Evolutionary conservation across 1,140 invertebrate genomes (phyloP).

Genomic region (Conus betulinus): DNA sequence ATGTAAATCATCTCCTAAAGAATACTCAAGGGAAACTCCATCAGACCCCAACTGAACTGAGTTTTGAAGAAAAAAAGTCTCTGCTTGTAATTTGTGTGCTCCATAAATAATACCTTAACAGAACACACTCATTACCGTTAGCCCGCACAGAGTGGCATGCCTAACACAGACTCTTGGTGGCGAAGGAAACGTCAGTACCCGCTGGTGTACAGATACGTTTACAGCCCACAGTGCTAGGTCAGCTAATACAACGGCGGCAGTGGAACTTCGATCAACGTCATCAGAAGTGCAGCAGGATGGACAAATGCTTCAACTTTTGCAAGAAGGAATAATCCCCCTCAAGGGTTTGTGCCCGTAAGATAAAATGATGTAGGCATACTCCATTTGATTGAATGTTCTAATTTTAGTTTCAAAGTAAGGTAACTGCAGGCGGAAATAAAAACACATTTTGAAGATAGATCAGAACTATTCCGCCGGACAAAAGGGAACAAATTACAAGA

Average conservation of each 20-base stretch:
- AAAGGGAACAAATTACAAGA: too few relatives aligned
- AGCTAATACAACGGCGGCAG: background rate
- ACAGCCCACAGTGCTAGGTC: background rate
- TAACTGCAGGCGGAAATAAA: too few relatives aligned
- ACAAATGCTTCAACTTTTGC: background rate
- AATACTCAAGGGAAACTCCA: background rate
- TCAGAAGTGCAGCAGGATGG: constrained; percentile 8
- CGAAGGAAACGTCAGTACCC: background rate
- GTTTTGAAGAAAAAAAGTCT: background rate
- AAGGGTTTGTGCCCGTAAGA: too few relatives aligned
- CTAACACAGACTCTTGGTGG: too few relatives aligned
- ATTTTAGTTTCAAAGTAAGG: too few relatives aligned
- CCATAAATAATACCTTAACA: background rate
- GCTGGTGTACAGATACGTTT: too few relatives aligned
- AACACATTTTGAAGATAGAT: too few relatives aligned
- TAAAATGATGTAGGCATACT: too few relatives aligned
- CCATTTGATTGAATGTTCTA: too few relatives aligned
- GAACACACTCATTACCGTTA: background rate
- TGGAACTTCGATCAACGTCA: background rate
- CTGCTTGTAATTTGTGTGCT: background rate
- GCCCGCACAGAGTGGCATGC: background rate
- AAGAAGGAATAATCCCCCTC: background rate
- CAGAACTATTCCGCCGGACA: too few relatives aligned
- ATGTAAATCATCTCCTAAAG: background rate
- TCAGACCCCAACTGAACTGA: background rate